These are phyloP conservation scores for Microdon myrmicae DNA, from an alignment of 2,888 invertebrate genomes.

Conservation along the genomic window DNA sequence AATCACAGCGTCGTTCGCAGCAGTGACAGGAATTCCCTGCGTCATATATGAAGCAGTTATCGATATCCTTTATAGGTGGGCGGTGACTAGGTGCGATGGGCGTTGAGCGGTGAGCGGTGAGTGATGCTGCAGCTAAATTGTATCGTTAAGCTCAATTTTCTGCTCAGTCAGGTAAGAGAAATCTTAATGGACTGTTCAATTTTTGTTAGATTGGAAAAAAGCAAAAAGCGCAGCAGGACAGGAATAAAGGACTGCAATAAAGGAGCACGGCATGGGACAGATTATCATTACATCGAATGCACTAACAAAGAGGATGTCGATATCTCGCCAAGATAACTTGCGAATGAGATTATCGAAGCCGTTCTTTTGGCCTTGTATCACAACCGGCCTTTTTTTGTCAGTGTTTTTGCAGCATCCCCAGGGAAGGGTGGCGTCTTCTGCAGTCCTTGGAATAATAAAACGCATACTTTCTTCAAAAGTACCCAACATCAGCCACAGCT, in stretches of 20 bases:
- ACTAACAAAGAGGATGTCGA: slow-evolving; percentile 31
- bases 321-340: slow-evolving; percentile 34
- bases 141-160: slow-evolving; percentile 49
- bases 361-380: not conserved
- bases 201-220: slow-evolving; percentile 55
- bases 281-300: slow-evolving; percentile 6
- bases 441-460: slow-evolving; percentile 9
- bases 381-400: not conserved
- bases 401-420: slow-evolving; percentile 7
- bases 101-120: slow-evolving; percentile 23
- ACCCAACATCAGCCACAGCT: slow-evolving; percentile 9
- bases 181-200: slow-evolving; percentile 60
- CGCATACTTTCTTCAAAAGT: not conserved
- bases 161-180: slow-evolving; percentile 59
- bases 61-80: too few species aligned
- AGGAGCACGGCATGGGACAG: not conserved
- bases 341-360: slow-evolving; percentile 34
- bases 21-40: slow-evolving; percentile 1
- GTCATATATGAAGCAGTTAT: slow-evolving; percentile 20
- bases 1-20: slow-evolving; percentile 7
- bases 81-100: slow-evolving; percentile 23
- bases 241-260: not conserved
- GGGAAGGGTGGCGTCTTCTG: slow-evolving; percentile 23
- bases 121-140: slow-evolving; percentile 24
- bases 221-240: slow-evolving; percentile 4